Base-by-base conservation (phyloP, 2,888 invertebrate species). In the Parnassius smintheus region DNA sequence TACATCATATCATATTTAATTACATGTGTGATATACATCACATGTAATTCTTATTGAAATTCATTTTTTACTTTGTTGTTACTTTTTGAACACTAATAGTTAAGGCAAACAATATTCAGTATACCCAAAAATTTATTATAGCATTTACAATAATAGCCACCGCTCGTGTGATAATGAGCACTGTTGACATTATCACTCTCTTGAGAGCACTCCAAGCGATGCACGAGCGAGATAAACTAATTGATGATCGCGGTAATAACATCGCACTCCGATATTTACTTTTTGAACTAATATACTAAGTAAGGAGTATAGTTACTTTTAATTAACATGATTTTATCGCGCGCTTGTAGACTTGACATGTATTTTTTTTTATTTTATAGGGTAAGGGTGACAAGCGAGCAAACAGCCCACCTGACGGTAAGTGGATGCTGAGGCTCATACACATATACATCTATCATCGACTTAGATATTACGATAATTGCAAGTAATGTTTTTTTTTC, bases 91-190 rank as follows among this genome's bases (percentile, higher is more conserved):
- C 2, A 48, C 18, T 49, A 18, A 56, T 55, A 61, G 53, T 48
- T 48, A 53, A n/a, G 48, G 42, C n/a, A 62, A 58, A 62, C 57
- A 62, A 57, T 62, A 54, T 62, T 55, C 42, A 49, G 55, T 46
- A 49, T 45, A 55, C 50, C 55, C 50, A 55, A 63, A 59, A 63
- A 55, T 55, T 63, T 59, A 59, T 63, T 59, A 55, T 59, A 25
- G 62, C 65, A 67, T 62, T 67, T 66, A 61, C 61, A 61, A 61
- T 65, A 65, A 70, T 62, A 59, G 65, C 64, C 52, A 56, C 65
- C 48, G 66, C 66, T 66, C 59, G 59, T 53, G 63, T 64, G 64
- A 64, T 72, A 72, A 72, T 72, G 68, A 70, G 66, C 59, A 49
- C 58, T 63, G 62, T 70, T 67, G 68, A 66, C 59, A 59, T 60